A percentile compares a stretch with the other conserved stretches of the same genome.
These are phyloP conservation scores for Hyperoplus lanceolatus DNA, from an alignment of 2,797 vertebrate genomes.

Conservation along the genomic window DNA sequence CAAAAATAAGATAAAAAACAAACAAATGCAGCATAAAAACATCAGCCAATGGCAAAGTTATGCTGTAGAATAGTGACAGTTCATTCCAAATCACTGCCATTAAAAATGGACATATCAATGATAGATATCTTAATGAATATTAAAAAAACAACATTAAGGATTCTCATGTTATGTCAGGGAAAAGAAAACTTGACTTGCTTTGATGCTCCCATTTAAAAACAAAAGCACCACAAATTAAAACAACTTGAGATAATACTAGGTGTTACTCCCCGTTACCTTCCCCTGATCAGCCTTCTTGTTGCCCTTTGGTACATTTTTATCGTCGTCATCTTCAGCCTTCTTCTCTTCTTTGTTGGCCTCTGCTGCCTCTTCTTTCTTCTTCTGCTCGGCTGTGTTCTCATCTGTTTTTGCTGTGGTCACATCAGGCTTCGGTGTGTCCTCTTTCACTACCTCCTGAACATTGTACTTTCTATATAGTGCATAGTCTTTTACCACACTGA, in stretches of 20 bases:
- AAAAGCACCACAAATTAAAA: slow-evolving; percentile 28
- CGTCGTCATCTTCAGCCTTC: slow-evolving; percentile 33
- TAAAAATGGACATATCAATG: slow-evolving; percentile 6
- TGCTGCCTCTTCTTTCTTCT: neutral
- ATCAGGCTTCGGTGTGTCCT: slow-evolving; percentile 62
- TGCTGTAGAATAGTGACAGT: neutral
- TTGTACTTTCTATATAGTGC: slow-evolving; percentile 94
- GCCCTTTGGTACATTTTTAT: slow-evolving; percentile 1
- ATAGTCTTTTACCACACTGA: slow-evolving; percentile 95
- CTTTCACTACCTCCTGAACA: slow-evolving; percentile 93
- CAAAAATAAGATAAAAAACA: slow-evolving; percentile 29
- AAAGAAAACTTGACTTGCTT: neutral
- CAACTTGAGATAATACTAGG: slow-evolving; percentile 7
- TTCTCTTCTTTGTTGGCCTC: slow-evolving; percentile 39
- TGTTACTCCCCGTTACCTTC: slow-evolving; percentile 38
- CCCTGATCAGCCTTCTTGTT: slow-evolving; percentile 20
- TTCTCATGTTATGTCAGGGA: too few species aligned
- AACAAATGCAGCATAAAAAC: slow-evolving; percentile 10
- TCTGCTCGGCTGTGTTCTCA: neutral
- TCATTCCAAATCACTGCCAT: slow-evolving; percentile 6
- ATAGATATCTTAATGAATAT: neutral
- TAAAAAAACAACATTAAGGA: slow-evolving; percentile 12
- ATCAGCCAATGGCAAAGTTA: slow-evolving; percentile 4
- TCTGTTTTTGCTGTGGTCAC: slow-evolving; percentile 17
- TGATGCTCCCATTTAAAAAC: slow-evolving; percentile 26